A percentile compares a stretch with the other conserved stretches of the same genome.
Evolutionary conservation across 1,140 invertebrate genomes (phyloP).

Genomic region (Musca vetustissima): DNA sequence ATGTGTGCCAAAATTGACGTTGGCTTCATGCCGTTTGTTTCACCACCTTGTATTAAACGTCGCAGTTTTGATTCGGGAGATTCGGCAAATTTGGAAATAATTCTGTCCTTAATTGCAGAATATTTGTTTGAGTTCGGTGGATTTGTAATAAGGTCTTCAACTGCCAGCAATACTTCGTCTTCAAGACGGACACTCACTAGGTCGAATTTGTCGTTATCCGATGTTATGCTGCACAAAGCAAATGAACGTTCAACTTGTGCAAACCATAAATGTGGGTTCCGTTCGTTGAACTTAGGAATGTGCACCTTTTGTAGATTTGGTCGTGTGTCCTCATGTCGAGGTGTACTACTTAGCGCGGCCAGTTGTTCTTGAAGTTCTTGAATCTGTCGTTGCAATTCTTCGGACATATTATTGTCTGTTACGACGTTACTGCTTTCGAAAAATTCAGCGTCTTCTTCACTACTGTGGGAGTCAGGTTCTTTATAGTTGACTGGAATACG

Average conservation of each 20-base stretch:
- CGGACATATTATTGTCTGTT: no score
- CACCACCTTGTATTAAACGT: slow-evolving; percentile 22
- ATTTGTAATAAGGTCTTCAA: slow-evolving; percentile 18
- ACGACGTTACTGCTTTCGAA: no score
- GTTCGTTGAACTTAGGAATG: slow-evolving; percentile 18
- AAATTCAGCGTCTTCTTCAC: no score
- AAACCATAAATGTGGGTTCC: slow-evolving; percentile 25
- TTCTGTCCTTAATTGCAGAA: neutral
- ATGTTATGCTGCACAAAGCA: slow-evolving; percentile 6
- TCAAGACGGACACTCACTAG: slow-evolving; percentile 15
- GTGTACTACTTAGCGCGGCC: no score
- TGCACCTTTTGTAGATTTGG: neutral
- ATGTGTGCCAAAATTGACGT: slow-evolving; percentile 2
- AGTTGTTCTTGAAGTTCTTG: no score
- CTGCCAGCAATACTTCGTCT: slow-evolving; percentile 18
- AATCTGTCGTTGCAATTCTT: no score
- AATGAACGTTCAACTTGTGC: slow-evolving; percentile 27
- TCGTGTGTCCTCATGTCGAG: neutral
- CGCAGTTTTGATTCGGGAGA: slow-evolving; percentile 15
- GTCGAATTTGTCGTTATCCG: slow-evolving; percentile 26
- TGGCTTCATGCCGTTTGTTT: slow-evolving; percentile 13
- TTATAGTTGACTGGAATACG: no score
- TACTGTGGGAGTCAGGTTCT: no score
- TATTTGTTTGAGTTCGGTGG: slow-evolving; percentile 21
- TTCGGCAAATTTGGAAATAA: slow-evolving; percentile 24